These are phyloP conservation scores for Adela reaumurella DNA, from an alignment of 2,888 invertebrate species.

Conservation along the genomic window DNA sequence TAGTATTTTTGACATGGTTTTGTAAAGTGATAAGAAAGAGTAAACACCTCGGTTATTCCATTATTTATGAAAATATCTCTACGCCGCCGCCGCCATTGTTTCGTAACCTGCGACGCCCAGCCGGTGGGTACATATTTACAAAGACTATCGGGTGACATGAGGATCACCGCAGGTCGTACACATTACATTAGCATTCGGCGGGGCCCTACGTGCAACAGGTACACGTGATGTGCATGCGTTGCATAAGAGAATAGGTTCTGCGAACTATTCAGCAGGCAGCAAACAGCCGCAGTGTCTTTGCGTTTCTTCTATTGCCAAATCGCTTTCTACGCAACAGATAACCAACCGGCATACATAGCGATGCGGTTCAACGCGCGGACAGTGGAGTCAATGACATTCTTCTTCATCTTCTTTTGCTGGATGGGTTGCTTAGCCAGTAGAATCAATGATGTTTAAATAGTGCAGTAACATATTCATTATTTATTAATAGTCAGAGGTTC, in stretches of 20 bases:
- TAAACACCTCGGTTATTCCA: neutral
- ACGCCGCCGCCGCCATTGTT: neutral
- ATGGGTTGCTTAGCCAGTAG: too few species aligned
- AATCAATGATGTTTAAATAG: too few species aligned
- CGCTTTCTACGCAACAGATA: conserved; percentile 54
- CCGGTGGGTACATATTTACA: neutral
- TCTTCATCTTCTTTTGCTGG: too few species aligned
- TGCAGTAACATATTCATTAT: too few species aligned
- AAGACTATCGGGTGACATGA: neutral
- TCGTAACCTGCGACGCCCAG: neutral
- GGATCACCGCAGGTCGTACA: neutral
- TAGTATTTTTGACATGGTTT: neutral
- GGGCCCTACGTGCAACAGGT: neutral
- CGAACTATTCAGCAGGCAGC: conserved; percentile 51
- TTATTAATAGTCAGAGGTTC: too few species aligned
- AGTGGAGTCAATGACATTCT: too few species aligned
- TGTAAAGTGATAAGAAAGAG: neutral
- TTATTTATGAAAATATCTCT: neutral
- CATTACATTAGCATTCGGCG: neutral
- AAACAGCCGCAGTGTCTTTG: conserved; percentile 23
- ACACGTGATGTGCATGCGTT: neutral
- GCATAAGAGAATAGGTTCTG: conserved; percentile 28
- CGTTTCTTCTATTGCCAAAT: conserved; percentile 45
- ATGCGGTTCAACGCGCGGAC: too few species aligned
- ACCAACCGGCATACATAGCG: too few species aligned